phyloP scores from a whole-genome alignment of 2,113 vertebrate genomes.

The Lontra canadensis region DNA sequence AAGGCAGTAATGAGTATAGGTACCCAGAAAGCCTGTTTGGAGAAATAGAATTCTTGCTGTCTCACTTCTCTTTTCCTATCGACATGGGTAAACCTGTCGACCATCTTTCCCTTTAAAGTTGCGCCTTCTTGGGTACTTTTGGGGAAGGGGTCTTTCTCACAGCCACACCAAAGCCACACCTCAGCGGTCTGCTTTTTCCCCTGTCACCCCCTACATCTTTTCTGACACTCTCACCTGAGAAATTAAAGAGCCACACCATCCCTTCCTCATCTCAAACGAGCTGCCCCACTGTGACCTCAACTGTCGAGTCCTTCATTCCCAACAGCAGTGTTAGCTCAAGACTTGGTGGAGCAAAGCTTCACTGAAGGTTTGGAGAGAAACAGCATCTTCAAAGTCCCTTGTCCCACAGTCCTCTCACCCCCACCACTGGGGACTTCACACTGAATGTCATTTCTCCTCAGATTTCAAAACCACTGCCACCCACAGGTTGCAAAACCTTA shows the following conservation, averaged over 20 bases:
- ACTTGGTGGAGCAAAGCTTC: not conserved
- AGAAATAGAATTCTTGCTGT: not conserved
- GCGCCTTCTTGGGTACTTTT: not conserved
- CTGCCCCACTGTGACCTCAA: not conserved
- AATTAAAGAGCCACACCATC: not conserved
- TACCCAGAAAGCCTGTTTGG: not conserved
- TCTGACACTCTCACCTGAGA: not conserved
- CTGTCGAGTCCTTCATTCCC: not conserved
- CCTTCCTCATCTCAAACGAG: not conserved
- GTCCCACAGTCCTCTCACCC: not conserved
- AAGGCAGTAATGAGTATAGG: not conserved
- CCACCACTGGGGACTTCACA: not conserved
- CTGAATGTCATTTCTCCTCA: not conserved
- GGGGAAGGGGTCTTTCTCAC: not conserved
- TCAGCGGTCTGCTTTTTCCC: not conserved
- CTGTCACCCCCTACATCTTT: not conserved
- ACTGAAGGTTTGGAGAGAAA: not conserved
- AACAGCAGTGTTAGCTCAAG: not conserved
- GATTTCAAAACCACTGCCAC: not conserved
- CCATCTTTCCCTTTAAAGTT: not conserved
- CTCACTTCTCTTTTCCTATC: not conserved
- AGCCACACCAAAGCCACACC: not conserved
- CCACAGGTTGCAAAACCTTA: not conserved
- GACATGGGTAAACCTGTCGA: not conserved
- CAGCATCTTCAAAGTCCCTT: not conserved